phyloP scores from a whole-genome alignment of 1,140 invertebrate species.

The Parasteatoda tepidariorum region DNA sequence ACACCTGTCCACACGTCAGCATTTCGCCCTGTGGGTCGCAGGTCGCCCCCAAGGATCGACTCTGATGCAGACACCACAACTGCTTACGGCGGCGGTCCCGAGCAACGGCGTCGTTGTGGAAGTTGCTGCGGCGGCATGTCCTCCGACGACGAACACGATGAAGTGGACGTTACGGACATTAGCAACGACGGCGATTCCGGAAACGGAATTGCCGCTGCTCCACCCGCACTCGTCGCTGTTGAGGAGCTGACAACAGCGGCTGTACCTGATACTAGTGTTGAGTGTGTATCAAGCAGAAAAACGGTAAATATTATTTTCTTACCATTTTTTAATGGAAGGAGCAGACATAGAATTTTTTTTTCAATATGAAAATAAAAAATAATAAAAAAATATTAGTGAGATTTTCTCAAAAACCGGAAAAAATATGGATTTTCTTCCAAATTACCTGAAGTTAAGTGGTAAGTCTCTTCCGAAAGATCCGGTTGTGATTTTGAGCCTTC shows the following conservation, averaged over 20 bases:
- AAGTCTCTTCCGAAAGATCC: too few relatives aligned
- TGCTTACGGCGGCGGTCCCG: neutral
- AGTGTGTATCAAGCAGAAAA: constrained; percentile 4
- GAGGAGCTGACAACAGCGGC: neutral
- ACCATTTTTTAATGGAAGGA: too few relatives aligned
- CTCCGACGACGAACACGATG: constrained; percentile 42
- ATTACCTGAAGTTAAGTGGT: too few relatives aligned
- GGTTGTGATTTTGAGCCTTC: too few relatives aligned
- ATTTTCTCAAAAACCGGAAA: too few relatives aligned
- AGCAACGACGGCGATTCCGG: constrained; percentile 55
- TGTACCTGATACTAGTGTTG: constrained; percentile 43
- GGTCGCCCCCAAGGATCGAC: constrained; percentile 40
- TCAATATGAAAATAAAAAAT: too few relatives aligned
- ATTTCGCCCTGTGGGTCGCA: constrained; percentile 31
- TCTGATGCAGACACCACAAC: constrained; percentile 31
- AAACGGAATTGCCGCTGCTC: neutral
- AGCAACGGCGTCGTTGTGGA: constrained; percentile 12
- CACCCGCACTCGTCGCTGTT: neutral
- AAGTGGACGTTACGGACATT: constrained; percentile 62
- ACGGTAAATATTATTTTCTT: neutral
- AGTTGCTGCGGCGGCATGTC: constrained; percentile 17
- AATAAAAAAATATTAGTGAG: too few relatives aligned
- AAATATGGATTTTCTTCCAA: too few relatives aligned
- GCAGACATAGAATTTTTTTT: too few relatives aligned
- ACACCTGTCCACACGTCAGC: constrained; percentile 7